phyloP scores from a whole-genome alignment of 2,113 vertebrate genomes.

The Cyrtonyx montezumae region DNA sequence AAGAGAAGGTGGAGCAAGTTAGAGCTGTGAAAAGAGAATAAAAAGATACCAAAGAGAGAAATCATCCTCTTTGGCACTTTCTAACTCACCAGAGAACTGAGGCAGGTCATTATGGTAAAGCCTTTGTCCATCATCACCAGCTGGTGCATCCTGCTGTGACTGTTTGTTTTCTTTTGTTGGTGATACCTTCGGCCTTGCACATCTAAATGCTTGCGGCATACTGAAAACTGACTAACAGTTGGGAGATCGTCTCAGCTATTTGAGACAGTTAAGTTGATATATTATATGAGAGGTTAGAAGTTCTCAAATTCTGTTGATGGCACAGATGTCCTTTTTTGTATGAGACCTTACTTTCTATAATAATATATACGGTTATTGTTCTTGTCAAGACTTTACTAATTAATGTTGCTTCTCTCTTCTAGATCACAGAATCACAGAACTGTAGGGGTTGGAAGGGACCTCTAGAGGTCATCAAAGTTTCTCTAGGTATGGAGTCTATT shows the following conservation, averaged over 20 bases:
- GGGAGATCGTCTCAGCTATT: background rate
- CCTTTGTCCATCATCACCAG: background rate
- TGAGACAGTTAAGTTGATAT: background rate
- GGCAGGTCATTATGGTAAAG: background rate
- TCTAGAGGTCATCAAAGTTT: slow-evolving; percentile 66
- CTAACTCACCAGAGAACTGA: background rate
- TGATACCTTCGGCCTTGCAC: background rate
- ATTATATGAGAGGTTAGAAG: background rate
- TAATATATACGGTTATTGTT: background rate
- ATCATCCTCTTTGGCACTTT: background rate
- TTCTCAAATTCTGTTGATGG: background rate
- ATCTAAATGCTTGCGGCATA: background rate
- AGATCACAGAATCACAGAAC: slow-evolving; percentile 20
- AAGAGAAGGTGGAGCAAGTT: background rate
- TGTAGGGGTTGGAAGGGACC: too few species aligned
- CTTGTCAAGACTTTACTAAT: background rate
- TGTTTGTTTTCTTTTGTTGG: background rate
- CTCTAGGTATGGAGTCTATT: slow-evolving; percentile 78
- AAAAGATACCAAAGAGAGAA: background rate
- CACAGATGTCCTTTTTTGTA: background rate
- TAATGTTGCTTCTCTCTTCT: slow-evolving; percentile 21
- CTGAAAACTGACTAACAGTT: background rate
- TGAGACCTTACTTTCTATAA: background rate
- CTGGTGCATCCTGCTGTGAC: background rate
- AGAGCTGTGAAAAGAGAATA: background rate